Evolutionary conservation across 2,113 vertebrate genomes (phyloP).

Genomic region (Megaceryle maxima): DNA sequence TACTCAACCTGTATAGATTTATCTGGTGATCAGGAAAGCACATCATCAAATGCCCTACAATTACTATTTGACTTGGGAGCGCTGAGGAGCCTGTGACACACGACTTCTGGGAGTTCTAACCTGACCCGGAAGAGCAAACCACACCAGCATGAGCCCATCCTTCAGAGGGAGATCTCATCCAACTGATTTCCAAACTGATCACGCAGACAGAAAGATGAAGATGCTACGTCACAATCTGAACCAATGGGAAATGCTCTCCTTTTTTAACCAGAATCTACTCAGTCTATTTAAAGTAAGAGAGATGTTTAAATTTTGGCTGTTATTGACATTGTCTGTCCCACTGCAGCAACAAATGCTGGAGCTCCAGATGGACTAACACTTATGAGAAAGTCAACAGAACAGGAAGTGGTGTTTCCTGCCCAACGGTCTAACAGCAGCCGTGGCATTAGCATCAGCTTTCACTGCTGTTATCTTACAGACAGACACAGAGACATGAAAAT

Average conservation of each 20-base stretch:
- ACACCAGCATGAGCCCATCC: neutral
- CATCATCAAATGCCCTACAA: neutral
- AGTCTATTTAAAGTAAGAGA: neutral
- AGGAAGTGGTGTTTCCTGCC: conserved; percentile 43
- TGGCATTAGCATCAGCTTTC: neutral
- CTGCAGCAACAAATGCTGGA: neutral
- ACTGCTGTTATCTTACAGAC: neutral
- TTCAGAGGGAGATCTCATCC: neutral
- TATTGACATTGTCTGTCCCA: neutral
- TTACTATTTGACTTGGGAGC: neutral
- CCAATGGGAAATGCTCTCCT: neutral
- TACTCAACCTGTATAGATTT: neutral
- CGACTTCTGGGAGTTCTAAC: neutral
- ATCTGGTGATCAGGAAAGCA: neutral
- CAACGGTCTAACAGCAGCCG: neutral
- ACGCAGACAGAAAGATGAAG: neutral
- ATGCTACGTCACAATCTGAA: neutral
- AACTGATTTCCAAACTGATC: neutral
- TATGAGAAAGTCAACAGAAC: neutral
- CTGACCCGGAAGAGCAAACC: neutral
- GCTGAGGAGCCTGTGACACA: neutral
- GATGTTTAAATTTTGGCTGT: neutral
- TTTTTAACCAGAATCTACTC: neutral
- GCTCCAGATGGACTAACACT: conserved; percentile 21
- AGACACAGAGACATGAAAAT: accelerated